Evolutionary conservation across 2,888 invertebrate species (phyloP).

Genomic region (Cinara cedri): DNA sequence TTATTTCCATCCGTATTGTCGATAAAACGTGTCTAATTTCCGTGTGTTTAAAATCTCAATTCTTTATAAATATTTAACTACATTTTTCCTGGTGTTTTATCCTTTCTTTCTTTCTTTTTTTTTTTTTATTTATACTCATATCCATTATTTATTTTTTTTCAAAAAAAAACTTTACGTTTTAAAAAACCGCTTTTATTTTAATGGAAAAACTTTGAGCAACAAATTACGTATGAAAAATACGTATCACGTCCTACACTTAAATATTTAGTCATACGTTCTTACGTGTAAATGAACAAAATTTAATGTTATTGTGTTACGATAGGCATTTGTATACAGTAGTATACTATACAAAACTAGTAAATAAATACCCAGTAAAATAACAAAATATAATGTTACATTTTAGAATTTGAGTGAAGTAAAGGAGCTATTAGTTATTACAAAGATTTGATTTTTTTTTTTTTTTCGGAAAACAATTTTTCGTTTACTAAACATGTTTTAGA

Average conservation of each 20-base stretch:
- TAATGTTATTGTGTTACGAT: not conserved
- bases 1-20: too few species aligned
- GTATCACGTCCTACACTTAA: not conserved
- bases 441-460: too few species aligned
- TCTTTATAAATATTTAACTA: not conserved
- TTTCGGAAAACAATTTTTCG: too few species aligned
- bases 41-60: slow-evolving; percentile 51
- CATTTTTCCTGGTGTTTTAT: too few species aligned
- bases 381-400: too few species aligned
- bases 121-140: slow-evolving; percentile 32
- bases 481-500: too few species aligned
- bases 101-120: slow-evolving; percentile 18
- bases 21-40: too few species aligned
- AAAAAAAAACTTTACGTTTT: slow-evolving; percentile 27
- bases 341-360: too few species aligned
- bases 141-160: not conserved
- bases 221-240: not conserved
- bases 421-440: too few species aligned
- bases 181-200: slow-evolving; percentile 47
- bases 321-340: not conserved
- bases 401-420: too few species aligned
- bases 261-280: not conserved
- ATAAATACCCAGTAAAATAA: too few species aligned
- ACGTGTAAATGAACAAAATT: not conserved
- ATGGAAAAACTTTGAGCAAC: slow-evolving; percentile 38